Percentiles rank a stretch among this genome's conserved stretches.
phyloP scores from a whole-genome alignment of 2,888 invertebrate genomes.

The Bhutanitis thaidina region DNA sequence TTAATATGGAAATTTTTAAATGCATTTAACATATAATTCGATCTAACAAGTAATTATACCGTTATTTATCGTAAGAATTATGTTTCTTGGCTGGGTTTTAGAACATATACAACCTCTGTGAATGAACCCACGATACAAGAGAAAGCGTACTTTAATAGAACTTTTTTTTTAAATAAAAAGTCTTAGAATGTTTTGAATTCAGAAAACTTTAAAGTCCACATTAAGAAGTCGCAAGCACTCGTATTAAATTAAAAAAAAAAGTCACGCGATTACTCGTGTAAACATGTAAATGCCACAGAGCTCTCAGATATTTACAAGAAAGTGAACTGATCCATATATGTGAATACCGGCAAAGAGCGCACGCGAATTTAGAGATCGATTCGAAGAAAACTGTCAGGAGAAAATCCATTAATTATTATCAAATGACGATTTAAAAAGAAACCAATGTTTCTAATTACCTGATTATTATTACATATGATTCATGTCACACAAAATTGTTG shows the following conservation, averaged over 20 bases:
- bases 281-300: conserved; percentile 4
- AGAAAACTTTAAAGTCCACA: too few species aligned
- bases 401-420: conserved; percentile 16
- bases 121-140: too few species aligned
- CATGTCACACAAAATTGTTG: neutral
- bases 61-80: too few species aligned
- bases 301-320: conserved; percentile 3
- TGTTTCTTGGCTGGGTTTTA: too few species aligned
- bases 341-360: neutral
- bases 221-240: too few species aligned
- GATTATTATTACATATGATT: neutral
- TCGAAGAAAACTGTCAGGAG: conserved; percentile 12
- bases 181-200: too few species aligned
- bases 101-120: too few species aligned
- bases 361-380: conserved; percentile 18
- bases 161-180: too few species aligned
- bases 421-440: neutral
- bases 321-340: conserved; percentile 2
- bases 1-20: too few species aligned
- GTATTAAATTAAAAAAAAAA: neutral
- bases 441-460: neutral
- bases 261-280: neutral
- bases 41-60: too few species aligned
- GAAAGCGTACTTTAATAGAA: too few species aligned
- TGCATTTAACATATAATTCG: too few species aligned